Conservation (phyloP, 2,888 invertebrate genomes). For the Drosophila atroscutellata region DNA sequence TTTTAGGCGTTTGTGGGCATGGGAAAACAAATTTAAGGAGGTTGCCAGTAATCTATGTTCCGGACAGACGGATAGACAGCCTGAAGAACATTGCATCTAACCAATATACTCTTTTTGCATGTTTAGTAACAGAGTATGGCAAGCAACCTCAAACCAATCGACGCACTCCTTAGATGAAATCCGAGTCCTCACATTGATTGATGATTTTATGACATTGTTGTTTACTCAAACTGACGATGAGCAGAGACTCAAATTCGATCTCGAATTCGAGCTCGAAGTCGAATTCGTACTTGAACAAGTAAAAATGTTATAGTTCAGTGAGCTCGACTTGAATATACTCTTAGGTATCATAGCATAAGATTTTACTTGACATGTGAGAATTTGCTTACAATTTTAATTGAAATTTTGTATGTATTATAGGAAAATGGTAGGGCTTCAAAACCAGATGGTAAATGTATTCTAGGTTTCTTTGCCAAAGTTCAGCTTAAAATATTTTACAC, state of each 20-base stretch:
- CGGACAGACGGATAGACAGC: too few relatives aligned
- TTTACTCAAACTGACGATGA: constrained; percentile 79
- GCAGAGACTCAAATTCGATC: constrained; percentile 25
- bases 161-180: constrained; percentile 9
- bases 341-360: not conserved
- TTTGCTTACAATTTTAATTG: not conserved
- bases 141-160: not conserved
- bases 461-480: not conserved
- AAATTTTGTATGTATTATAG: not conserved
- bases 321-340: not conserved
- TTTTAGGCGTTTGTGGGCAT: too few relatives aligned
- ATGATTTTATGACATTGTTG: constrained; percentile 82
- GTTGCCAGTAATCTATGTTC: not conserved
- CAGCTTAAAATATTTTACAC: not conserved
- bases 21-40: not conserved
- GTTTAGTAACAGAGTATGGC: not conserved
- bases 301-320: not conserved
- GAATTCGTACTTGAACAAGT: constrained; percentile 1
- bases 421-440: not conserved
- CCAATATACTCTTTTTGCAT: not conserved
- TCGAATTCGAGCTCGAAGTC: not conserved
- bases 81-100: not conserved
- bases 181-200: constrained; percentile 62
- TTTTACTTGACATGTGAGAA: not conserved
- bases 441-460: not conserved